Conservation (phyloP, 2,113 vertebrate species). For the Castor canadensis region DNA sequence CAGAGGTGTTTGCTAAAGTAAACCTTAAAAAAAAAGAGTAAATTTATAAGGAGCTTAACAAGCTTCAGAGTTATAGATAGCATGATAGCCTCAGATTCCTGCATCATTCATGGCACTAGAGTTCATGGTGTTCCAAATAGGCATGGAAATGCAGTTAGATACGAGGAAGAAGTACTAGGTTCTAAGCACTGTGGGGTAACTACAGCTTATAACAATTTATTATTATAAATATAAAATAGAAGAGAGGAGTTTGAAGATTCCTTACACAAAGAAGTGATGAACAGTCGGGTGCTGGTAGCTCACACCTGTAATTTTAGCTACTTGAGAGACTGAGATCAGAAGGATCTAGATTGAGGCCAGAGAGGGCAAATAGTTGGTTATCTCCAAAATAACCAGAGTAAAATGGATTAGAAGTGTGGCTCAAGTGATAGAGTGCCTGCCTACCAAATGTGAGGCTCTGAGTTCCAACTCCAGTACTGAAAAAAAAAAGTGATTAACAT, state of each 20-base stretch:
- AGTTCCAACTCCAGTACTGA: too few species aligned
- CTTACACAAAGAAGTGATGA: background rate
- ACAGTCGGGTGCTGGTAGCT: too few species aligned
- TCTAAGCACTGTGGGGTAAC: background rate
- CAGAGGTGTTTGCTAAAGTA: conserved; percentile 76
- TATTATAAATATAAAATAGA: background rate
- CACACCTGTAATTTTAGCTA: too few species aligned
- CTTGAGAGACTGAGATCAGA: too few species aligned
- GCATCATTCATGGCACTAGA: conserved; percentile 75
- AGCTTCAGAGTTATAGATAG: background rate
- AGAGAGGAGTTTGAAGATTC: background rate
- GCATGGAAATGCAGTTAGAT: background rate
- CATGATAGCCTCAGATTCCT: conserved; percentile 29
- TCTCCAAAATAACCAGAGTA: too few species aligned
- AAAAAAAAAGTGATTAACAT: background rate
- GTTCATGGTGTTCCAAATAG: conserved; percentile 66
- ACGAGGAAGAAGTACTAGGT: background rate
- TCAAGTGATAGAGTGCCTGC: too few species aligned
- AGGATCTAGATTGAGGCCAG: too few species aligned
- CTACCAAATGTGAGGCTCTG: too few species aligned
- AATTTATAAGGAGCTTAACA: conserved; percentile 73
- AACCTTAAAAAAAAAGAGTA: conserved; percentile 72
- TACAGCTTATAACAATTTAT: background rate
- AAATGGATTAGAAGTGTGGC: too few species aligned
- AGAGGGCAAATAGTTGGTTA: too few species aligned